Evolutionary conservation across 2,113 vertebrate species (phyloP).

Genomic region (Pitta sordida): DNA sequence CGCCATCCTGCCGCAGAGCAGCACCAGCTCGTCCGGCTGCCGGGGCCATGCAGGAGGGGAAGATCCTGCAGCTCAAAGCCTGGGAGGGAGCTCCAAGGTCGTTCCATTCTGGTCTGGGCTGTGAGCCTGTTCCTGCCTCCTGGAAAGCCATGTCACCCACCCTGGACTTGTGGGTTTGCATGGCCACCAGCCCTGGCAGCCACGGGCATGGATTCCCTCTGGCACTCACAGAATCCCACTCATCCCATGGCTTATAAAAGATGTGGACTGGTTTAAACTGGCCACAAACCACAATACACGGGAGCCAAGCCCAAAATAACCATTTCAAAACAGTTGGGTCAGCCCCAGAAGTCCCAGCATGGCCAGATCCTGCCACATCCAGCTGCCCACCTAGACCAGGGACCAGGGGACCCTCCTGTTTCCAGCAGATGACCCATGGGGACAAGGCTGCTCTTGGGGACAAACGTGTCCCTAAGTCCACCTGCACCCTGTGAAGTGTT

Average conservation of each 20-base stretch:
- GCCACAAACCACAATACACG: neutral
- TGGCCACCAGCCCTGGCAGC: neutral
- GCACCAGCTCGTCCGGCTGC: neutral
- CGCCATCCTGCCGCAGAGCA: neutral
- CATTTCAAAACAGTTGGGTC: neutral
- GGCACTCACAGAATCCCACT: neutral
- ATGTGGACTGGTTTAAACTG: constrained; percentile 3
- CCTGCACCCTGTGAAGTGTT: accelerated
- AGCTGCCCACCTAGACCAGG: neutral
- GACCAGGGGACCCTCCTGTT: too few species aligned
- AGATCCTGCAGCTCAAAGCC: constrained; percentile 14
- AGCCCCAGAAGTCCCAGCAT: neutral
- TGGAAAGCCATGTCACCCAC: accelerated
- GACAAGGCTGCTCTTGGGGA: neutral
- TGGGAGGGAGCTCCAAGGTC: neutral
- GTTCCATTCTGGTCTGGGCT: neutral
- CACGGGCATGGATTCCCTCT: accelerated
- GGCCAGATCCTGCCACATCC: neutral
- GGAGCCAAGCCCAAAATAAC: constrained; percentile 31
- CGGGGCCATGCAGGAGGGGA: neutral
- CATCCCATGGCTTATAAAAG: constrained; percentile 32
- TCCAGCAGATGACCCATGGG: accelerated
- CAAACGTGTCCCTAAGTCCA: accelerated
- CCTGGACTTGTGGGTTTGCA: neutral
- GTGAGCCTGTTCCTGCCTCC: neutral